Base-by-base conservation (phyloP, 2,797 vertebrate species). In the Gila robusta region DNA sequence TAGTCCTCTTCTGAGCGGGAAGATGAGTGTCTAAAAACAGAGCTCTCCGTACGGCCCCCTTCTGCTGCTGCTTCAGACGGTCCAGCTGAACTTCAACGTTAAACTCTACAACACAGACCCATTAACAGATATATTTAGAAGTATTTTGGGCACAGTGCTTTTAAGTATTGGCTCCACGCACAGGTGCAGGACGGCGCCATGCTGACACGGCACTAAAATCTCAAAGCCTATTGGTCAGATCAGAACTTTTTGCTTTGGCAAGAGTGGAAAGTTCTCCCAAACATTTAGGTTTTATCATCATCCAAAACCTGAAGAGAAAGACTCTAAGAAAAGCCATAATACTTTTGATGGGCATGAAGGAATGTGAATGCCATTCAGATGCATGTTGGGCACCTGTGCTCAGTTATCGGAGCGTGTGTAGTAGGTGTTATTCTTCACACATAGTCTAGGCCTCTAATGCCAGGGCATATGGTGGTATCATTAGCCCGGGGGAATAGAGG, bases 81-180 rank as follows among this genome's bases (percentile, higher is more conserved):
- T 98, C 98, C 11, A 98, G 92, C 93, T 96, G 96, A 82, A 99
- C 93, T 89, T 98, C 97, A 81, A 97, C 96, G 0, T 95, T 94
- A 90, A 98, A 98, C 85, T 95, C 97, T 98, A 93, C 19, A 91
- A 62, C 17, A 44, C 49, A 90, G 80, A 83, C 19, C 26, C 41
- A 89, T 87, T 85, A 76, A 84, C 62, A 87, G 37, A 79, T 35
- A 88, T 23, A 69, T 67, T 84, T 84, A 39, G 35, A 56, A 82
- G 39, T 21, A 1, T 77, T 72, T 19, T 17, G 28, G 44, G 44
- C 32, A 70, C 0, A 2, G 41, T n/a, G 7, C 64, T 67, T 56
- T 85, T 8, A n/a, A 8, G 0, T 4, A 59, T 59, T 44, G 35
- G 37, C 49, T 44, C 21, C 8, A 14, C n/a, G 70, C n/a, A 78